Evolutionary conservation across 2,888 invertebrate species (phyloP), one percentile per base, ranked within the genome.

Genomic region (Melinaea menophilus): DNA sequence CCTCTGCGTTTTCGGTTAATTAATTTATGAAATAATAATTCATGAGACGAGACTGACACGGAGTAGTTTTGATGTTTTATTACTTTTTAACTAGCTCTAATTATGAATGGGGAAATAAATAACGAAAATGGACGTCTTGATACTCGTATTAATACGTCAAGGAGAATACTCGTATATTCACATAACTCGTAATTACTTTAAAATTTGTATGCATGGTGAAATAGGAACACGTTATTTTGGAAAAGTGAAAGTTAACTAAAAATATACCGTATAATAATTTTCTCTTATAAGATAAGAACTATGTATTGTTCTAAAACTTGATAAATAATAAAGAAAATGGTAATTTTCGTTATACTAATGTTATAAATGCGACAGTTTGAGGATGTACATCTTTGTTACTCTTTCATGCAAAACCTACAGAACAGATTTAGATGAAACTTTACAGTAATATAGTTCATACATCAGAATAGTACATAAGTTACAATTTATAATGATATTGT

Each of bases 11-110:
- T 64, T 51, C 56, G 31, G 33, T 61, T 63, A 59, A 64, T 55
- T 64, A 66, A 59, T 57, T 37, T 59, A 73, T 73, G 76, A 72
- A 72, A 72, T 71, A 71, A 73, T 41, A 75, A 63, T 61, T 61
- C 31, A 47, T 56, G 48, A 12, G 70, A 67, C 56, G 69, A 57
- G 65, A 63, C 59, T 58, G 70, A 59, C 51, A 71, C 70, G 66
- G 69, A n/a, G 68, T 65, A 65, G 61, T 45, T 62, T 67, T 60
- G 33, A 60, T 60, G 48, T 64, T 12, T 59, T 58, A 62, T 66
- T 55, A 47, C 45, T 59, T 3, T 41, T 41, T 41, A 41, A 41
- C 7, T 41, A 9, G 11, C 9, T 37, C 37, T 5, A 37, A 7
- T 9, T 9, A 41, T 41, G 7, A 41, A 3, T 41, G 9, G 9